Evolutionary conservation across 2,888 invertebrate genomes (phyloP), one percentile per base, ranked within the genome.

Genomic region (Melangyna quadrimaculata): DNA sequence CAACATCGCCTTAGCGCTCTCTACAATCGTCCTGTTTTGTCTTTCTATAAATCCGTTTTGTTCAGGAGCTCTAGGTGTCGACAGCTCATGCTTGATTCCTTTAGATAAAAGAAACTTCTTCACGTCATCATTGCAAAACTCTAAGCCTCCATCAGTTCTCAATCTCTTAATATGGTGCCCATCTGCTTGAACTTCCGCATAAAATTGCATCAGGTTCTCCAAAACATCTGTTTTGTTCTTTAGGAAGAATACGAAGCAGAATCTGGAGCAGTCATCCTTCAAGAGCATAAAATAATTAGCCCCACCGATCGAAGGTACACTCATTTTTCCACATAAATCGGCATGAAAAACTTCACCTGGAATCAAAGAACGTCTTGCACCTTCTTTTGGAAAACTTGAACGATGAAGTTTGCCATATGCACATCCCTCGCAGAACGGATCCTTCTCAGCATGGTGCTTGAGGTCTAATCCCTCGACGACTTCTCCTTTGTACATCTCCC

Each of bases 251-350:
- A n/a, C n/a, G n/a, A n/a, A n/a, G n/a, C n/a, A n/a, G n/a, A n/a
- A n/a, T n/a, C n/a, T n/a, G 84, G 87, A 87, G 69, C 48, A 87
- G 61, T 88, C 87, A 53, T 88, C 87, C 70, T 87, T 87, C 24
- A 88, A 17, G 32, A 88, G 19, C 79, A 88, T 70, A 35, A 88
- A 87, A 83, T 88, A 88, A 67, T 87, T 87, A 17, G 87, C 78
- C 9, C 88, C 87, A 51, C 80, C 83, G 70, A 83, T 63, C n/a
- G n/a, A n/a, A n/a, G n/a, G n/a, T n/a, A n/a, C n/a, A n/a, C n/a
- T n/a, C n/a, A n/a, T n/a, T n/a, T n/a, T n/a, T n/a, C n/a, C n/a
- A n/a, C n/a, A n/a, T n/a, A n/a, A n/a, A n/a, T n/a, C n/a, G n/a
- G n/a, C n/a, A n/a, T n/a, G n/a, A n/a, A n/a, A n/a, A n/a, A n/a